Evolutionary conservation across 2,888 invertebrate genomes (phyloP).

Genomic region (Cordilura impudica): DNA sequence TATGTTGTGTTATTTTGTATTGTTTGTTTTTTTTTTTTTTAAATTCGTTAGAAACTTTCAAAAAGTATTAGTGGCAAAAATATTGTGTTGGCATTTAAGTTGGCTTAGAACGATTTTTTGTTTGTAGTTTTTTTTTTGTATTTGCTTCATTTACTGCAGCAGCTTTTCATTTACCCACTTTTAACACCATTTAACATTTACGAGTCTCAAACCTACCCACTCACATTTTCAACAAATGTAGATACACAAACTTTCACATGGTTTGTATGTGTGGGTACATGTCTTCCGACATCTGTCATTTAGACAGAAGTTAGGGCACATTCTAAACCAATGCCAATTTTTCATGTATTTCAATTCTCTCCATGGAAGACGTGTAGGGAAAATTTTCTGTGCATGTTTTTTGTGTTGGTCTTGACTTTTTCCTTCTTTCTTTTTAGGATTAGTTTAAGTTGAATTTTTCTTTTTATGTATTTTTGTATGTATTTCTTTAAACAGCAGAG

Average conservation of each 20-base stretch:
- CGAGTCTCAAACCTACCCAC: neutral
- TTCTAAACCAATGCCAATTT: neutral
- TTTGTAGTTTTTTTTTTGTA: no score
- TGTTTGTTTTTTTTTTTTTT: neutral
- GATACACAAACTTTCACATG: neutral
- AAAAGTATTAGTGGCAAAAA: conserved; percentile 5
- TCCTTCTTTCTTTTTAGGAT: neutral
- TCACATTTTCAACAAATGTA: neutral
- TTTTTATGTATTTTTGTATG: neutral
- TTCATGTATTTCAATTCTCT: neutral
- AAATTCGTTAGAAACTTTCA: neutral
- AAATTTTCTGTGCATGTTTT: neutral
- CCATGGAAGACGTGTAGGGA: neutral
- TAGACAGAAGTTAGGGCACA: neutral
- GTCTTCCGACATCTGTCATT: neutral
- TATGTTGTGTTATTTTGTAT: conserved; percentile 2
- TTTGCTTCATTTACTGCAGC: neutral
- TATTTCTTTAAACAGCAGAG: neutral
- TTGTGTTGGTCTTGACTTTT: neutral
- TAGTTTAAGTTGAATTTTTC: neutral
- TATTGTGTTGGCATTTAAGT: conserved; percentile 12
- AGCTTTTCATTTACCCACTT: conserved; percentile 37
- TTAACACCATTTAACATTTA: conserved; percentile 51
- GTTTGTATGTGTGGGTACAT: neutral
- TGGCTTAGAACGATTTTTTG: neutral